Evolutionary conservation across 2,113 vertebrate genomes (phyloP).

Genomic region (Vulpes vulpes): DNA sequence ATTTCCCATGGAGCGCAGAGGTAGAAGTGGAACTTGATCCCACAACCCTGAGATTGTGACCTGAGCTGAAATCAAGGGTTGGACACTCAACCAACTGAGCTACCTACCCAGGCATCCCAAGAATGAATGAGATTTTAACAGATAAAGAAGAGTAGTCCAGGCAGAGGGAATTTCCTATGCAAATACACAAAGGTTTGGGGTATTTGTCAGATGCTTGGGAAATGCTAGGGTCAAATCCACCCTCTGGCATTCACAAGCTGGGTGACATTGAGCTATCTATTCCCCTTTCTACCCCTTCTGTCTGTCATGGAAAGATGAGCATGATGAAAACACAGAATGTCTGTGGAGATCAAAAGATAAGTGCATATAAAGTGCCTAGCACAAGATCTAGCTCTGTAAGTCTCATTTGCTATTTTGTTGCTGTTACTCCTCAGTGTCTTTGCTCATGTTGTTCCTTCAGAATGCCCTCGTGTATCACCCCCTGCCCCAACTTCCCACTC

Average conservation of each 20-base stretch:
- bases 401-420: neutral
- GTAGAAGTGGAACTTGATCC: neutral
- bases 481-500: neutral
- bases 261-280: neutral
- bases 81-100: neutral
- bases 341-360: neutral
- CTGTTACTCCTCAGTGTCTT: neutral
- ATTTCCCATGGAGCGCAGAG: neutral
- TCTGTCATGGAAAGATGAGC: neutral
- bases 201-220: neutral
- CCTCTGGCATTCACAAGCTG: neutral
- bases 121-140: neutral
- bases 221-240: neutral
- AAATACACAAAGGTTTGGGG: neutral
- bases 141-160: neutral
- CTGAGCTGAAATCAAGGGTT: neutral
- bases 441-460: neutral
- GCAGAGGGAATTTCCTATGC: neutral
- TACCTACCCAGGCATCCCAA: neutral
- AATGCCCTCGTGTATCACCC: too few relatives aligned
- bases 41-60: neutral
- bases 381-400: neutral
- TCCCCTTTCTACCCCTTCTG: neutral
- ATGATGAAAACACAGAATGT: neutral
- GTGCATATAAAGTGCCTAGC: neutral